phyloP scores from a whole-genome alignment of 2,888 invertebrate genomes.

The Bellardia bayeri region DNA sequence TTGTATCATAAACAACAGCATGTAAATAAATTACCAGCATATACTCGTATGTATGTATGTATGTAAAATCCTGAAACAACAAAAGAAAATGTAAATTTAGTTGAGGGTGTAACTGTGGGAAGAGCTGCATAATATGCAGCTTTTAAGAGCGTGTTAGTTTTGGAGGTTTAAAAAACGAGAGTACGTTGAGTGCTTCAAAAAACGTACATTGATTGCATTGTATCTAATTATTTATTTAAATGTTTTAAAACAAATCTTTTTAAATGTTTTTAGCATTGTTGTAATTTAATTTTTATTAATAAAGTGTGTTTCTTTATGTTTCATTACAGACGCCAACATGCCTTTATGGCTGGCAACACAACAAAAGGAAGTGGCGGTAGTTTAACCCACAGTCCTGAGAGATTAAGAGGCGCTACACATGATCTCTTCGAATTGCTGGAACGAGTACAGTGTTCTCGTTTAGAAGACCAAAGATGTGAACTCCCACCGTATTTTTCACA shows the following conservation, averaged over 20 bases:
- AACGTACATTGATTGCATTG: background rate
- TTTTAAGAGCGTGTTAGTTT: background rate
- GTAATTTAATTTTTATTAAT: background rate
- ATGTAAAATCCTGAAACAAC: background rate
- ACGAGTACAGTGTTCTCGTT: slow-evolving; percentile 95
- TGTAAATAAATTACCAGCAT: slow-evolving; percentile 11
- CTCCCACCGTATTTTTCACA: slow-evolving; percentile 96
- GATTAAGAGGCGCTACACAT: slow-evolving; percentile 85
- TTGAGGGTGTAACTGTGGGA: background rate
- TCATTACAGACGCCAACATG: slow-evolving; percentile 88
- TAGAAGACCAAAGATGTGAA: slow-evolving; percentile 99
- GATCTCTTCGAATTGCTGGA: slow-evolving; percentile 97
- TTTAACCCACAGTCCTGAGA: slow-evolving; percentile 84
- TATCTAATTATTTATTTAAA: background rate
- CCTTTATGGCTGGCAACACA: slow-evolving; percentile 81
- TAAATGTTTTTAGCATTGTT: too few relatives aligned
- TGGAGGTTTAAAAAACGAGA: slow-evolving; percentile 1
- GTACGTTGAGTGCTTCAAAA: background rate
- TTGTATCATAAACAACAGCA: background rate
- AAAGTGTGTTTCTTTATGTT: slow-evolving; percentile 51
- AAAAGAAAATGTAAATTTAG: slow-evolving; percentile 13
- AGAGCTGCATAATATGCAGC: background rate
- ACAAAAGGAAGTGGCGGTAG: slow-evolving; percentile 78
- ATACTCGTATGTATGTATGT: background rate
- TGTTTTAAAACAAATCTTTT: background rate